Conservation (phyloP, 2,113 vertebrate species). For the Xiphophorus hellerii region DNA sequence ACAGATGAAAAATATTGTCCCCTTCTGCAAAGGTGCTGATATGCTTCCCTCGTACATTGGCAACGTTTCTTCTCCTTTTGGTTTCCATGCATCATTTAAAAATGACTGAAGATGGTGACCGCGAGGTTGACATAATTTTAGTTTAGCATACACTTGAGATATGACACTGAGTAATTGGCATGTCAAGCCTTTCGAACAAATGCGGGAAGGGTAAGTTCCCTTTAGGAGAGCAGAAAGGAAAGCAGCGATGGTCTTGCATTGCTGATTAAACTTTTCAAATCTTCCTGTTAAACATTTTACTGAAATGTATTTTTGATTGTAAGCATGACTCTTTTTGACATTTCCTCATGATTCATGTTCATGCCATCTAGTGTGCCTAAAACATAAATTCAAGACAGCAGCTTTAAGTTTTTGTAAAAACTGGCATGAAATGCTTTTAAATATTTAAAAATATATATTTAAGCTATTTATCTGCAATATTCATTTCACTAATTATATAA, state of each 20-base stretch:
- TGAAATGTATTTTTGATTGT: neutral
- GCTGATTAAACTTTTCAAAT: slow-evolving; percentile 4
- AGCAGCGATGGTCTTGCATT: slow-evolving; percentile 18
- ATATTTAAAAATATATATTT: too few relatives aligned
- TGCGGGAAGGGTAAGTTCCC: slow-evolving; percentile 15
- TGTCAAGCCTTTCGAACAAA: slow-evolving; percentile 27
- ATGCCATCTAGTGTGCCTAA: neutral
- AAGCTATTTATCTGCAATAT: too few relatives aligned
- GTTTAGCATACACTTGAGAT: slow-evolving; percentile 43
- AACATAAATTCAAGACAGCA: neutral
- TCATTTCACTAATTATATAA: too few relatives aligned
- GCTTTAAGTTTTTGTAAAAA: too few relatives aligned
- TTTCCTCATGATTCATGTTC: neutral
- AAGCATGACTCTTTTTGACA: neutral
- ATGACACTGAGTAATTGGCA: slow-evolving; percentile 54
- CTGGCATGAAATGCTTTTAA: too few relatives aligned
- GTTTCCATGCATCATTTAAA: slow-evolving; percentile 60
- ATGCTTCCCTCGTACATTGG: slow-evolving; percentile 36
- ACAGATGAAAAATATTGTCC: slow-evolving; percentile 59
- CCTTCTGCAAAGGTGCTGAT: slow-evolving; percentile 46
- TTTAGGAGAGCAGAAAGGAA: slow-evolving; percentile 21
- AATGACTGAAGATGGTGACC: slow-evolving; percentile 32
- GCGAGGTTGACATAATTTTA: slow-evolving; percentile 41
- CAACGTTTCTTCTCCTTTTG: slow-evolving; percentile 40
- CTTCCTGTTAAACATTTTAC: slow-evolving; percentile 13